Evolutionary conservation across 2,888 invertebrate species (phyloP).

Genomic region (Pandemis cinnamomeana): DNA sequence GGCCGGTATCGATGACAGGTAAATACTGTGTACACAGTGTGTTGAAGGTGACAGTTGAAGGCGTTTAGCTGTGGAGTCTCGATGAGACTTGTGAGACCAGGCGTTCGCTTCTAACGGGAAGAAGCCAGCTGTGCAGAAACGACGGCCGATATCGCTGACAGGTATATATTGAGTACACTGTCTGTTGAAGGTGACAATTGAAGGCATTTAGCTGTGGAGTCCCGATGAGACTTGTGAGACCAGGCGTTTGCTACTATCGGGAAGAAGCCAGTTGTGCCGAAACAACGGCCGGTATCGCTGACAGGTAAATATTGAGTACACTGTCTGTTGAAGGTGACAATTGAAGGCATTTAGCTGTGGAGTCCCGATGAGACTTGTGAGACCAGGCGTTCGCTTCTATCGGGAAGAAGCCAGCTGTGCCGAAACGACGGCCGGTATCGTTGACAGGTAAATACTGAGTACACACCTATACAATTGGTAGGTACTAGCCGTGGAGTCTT

Average conservation of each 20-base stretch:
- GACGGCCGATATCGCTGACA: conserved; percentile 86
- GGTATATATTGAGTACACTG: conserved; percentile 66
- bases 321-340: not conserved
- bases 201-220: not conserved
- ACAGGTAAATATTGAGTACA: conserved; percentile 73
- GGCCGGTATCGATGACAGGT: conserved; percentile 87
- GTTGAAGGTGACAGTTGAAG: not conserved
- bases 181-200: not conserved
- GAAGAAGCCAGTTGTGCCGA: conserved; percentile 80
- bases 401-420: conserved; percentile 80
- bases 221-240: conserved; percentile 74
- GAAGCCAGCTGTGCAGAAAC: conserved; percentile 81
- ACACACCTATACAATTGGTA: not conserved
- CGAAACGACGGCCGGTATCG: conserved; percentile 84
- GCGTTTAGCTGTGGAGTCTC: conserved; percentile 44
- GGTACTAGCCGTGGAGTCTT: conserved; percentile 64
- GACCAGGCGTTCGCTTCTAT: conserved; percentile 76
- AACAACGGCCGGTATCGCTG: conserved; percentile 86
- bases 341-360: too few species aligned
- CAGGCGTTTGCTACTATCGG: conserved; percentile 77
- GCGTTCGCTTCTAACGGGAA: conserved; percentile 78
- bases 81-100: conserved; percentile 75
- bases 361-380: conserved; percentile 72
- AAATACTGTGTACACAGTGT: conserved; percentile 48
- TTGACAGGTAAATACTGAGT: conserved; percentile 83